Percentiles rank a stretch among this genome's conserved stretches.
phyloP scores from a whole-genome alignment of 2,113 vertebrate species.

The Mionectes macconnelli region DNA sequence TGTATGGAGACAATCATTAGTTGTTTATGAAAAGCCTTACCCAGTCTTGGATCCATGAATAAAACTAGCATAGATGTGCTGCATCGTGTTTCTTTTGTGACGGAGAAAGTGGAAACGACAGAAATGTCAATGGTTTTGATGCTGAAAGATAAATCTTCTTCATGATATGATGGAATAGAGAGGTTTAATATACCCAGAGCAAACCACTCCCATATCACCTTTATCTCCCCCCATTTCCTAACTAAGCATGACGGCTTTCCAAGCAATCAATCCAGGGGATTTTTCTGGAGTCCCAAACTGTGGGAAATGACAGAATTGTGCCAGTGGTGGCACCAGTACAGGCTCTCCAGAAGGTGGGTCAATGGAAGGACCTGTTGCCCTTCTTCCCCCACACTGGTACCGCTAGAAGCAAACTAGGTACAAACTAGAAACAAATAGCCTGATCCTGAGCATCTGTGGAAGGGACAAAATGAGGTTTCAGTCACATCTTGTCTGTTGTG shows the following conservation, averaged over 20 bases:
- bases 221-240: not conserved
- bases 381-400: not conserved
- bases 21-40: not conserved
- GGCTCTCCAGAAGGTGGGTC: not conserved
- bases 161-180: not conserved
- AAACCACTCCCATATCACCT: accelerated
- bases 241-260: not conserved
- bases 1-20: not conserved
- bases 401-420: too few species aligned
- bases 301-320: not conserved
- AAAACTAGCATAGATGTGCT: not conserved
- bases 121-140: not conserved
- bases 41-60: not conserved
- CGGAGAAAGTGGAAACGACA: not conserved
- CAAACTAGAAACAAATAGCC: not conserved
- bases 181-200: not conserved
- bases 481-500: not conserved
- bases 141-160: not conserved
- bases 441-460: not conserved
- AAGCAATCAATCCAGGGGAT: not conserved
- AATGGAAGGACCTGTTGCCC: not conserved
- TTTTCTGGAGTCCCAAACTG: not conserved
- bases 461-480: not conserved
- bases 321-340: not conserved
- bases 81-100: not conserved